Percentiles rank a stretch among this genome's conserved stretches.
Conservation (phyloP, 1,140 invertebrate genomes). For the Cepaea nemoralis region DNA sequence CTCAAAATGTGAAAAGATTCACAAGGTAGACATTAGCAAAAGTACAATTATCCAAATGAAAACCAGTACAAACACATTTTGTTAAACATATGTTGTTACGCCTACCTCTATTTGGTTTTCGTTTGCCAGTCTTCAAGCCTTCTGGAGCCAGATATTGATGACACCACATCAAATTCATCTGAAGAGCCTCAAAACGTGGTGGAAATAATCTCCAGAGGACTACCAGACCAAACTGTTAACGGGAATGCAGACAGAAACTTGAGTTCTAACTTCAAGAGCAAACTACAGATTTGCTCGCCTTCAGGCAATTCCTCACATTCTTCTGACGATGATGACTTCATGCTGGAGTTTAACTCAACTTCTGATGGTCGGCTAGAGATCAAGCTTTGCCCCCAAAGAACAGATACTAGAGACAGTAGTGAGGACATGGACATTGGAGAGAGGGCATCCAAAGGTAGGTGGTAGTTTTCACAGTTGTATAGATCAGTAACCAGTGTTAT, state of each 20-base stretch:
- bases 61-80: slow-evolving; percentile 1
- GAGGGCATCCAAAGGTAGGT: background rate
- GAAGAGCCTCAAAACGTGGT: slow-evolving; percentile 25
- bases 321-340: slow-evolving; percentile 22
- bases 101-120: background rate
- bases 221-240: background rate
- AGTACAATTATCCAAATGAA: background rate
- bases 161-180: slow-evolving; percentile 5
- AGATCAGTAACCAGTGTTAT: too few species aligned
- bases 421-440: slow-evolving; percentile 21
- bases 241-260: slow-evolving; percentile 4
- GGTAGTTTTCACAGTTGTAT: too few species aligned
- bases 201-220: background rate
- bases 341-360: slow-evolving; percentile 35
- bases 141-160: slow-evolving; percentile 32
- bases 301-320: slow-evolving; percentile 1
- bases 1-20: too few species aligned
- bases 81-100: background rate
- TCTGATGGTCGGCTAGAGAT: slow-evolving; percentile 28
- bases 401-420: background rate
- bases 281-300: slow-evolving; percentile 8
- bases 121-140: slow-evolving; percentile 20
- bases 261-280: slow-evolving; percentile 27
- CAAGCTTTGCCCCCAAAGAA: slow-evolving; percentile 1
- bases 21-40: too few species aligned